phyloP scores from a whole-genome alignment of 2,797 vertebrate species.

The Eptatretus atami region DNA sequence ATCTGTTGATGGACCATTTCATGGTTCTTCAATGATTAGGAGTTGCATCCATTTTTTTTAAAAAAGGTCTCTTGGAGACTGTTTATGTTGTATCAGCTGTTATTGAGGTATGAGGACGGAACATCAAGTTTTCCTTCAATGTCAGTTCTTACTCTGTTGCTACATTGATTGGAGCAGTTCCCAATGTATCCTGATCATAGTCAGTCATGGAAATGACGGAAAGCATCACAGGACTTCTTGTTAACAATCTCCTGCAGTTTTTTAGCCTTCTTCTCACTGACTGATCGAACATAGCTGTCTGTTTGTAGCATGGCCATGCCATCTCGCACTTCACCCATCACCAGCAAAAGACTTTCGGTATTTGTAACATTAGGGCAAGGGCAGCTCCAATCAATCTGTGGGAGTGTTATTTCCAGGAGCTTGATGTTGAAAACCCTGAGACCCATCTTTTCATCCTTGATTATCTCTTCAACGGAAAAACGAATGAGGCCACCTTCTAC shows the following conservation, averaged over 20 bases:
- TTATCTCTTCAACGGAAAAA: slow-evolving; percentile 55
- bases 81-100: no score
- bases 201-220: no score
- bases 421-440: slow-evolving; percentile 61
- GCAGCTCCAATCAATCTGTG: slow-evolving; percentile 76
- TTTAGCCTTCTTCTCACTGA: slow-evolving; percentile 34
- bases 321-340: slow-evolving; percentile 58
- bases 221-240: slow-evolving; percentile 57
- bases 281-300: slow-evolving; percentile 47
- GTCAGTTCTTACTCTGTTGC: no score
- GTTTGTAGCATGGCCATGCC: slow-evolving; percentile 70
- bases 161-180: no score
- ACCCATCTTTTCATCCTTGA: slow-evolving; percentile 94
- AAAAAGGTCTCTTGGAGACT: no score
- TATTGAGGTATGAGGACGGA: no score
- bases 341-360: slow-evolving; percentile 43
- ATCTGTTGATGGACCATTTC: no score
- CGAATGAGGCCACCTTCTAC: slow-evolving; percentile 45
- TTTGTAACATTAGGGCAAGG: slow-evolving; percentile 68
- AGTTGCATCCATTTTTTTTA: no score
- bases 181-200: no score
- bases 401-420: slow-evolving; percentile 56
- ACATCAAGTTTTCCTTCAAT: no score
- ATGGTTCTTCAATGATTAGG: no score
- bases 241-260: slow-evolving; percentile 58